Evolutionary conservation across 2,888 invertebrate genomes (phyloP).

Genomic region (Eupithecia tripunctaria): DNA sequence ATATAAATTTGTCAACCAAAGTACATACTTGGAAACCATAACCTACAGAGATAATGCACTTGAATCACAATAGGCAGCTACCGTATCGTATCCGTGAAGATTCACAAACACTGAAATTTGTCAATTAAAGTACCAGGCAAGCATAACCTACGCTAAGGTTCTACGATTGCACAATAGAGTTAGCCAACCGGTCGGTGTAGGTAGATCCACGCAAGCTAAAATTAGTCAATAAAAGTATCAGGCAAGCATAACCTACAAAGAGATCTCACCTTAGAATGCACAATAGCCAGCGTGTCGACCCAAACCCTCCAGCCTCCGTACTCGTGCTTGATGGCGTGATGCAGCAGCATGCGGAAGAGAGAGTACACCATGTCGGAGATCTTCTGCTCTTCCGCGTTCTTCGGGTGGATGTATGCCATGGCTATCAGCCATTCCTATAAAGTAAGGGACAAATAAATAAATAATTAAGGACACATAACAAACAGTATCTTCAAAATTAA

Average conservation of each 20-base stretch:
- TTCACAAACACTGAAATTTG: neutral
- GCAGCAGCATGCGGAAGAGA: constrained; percentile 97
- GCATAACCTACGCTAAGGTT: neutral
- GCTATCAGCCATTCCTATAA: constrained; percentile 94
- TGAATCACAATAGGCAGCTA: no score
- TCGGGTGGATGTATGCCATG: constrained; percentile 98
- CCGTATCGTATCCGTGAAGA: no score
- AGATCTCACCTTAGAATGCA: constrained; percentile 95
- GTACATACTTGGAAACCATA: no score
- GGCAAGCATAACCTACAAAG: neutral
- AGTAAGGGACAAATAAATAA: no score
- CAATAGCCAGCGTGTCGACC: constrained; percentile 99
- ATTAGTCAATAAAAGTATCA: neutral
- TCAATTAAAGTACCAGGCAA: neutral
- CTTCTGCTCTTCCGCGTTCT: constrained; percentile 96
- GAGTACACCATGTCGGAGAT: constrained; percentile 99
- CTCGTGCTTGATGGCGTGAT: constrained; percentile 99
- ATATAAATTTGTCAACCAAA: neutral
- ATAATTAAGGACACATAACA: no score
- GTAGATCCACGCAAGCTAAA: neutral
- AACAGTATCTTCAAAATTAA: no score
- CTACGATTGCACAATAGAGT: no score
- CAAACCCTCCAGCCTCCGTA: constrained; percentile 99
- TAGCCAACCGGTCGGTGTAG: no score
- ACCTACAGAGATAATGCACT: no score